These are phyloP conservation scores for Sebastes melanostomus DNA, from an alignment of 2,797 vertebrate genomes.

Conservation along the genomic window DNA sequence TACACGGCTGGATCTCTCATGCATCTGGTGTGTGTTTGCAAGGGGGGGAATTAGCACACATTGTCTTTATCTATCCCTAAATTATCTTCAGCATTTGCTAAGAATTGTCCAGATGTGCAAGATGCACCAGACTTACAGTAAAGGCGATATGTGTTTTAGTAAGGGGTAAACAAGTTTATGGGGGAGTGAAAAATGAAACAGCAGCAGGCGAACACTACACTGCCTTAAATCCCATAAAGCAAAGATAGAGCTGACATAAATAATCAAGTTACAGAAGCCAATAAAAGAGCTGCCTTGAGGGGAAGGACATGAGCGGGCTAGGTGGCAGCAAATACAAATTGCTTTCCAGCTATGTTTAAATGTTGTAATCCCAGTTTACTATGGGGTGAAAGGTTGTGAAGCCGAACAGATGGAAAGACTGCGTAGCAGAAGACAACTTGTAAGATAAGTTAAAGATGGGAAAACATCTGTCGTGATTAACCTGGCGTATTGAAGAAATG, in stretches of 20 bases:
- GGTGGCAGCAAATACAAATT: conserved; percentile 18
- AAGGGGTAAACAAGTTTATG: neutral
- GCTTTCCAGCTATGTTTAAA: conserved; percentile 31
- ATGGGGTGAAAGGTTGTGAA: conserved; percentile 15
- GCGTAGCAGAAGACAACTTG: neutral
- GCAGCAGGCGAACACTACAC: neutral
- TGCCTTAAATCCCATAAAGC: conserved; percentile 1
- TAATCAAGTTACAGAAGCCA: conserved; percentile 34
- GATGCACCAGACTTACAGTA: neutral
- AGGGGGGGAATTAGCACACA: neutral
- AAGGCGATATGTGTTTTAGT: neutral
- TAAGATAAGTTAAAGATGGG: neutral
- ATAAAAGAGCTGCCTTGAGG: conserved; percentile 26
- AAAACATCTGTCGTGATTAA: neutral
- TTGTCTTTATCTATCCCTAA: neutral
- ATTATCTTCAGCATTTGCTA: neutral
- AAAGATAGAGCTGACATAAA: conserved; percentile 22
- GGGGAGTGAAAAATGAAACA: conserved; percentile 1
- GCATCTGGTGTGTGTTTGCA: conserved; percentile 31
- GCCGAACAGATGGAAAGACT: conserved; percentile 19
- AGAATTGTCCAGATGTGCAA: conserved; percentile 12
- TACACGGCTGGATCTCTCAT: conserved; percentile 35
- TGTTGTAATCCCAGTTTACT: conserved; percentile 22
- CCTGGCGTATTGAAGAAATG: neutral
- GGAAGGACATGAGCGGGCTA: neutral